Conservation (phyloP, 1,140 invertebrate species). For the Lepidotrigona ventralis region DNA sequence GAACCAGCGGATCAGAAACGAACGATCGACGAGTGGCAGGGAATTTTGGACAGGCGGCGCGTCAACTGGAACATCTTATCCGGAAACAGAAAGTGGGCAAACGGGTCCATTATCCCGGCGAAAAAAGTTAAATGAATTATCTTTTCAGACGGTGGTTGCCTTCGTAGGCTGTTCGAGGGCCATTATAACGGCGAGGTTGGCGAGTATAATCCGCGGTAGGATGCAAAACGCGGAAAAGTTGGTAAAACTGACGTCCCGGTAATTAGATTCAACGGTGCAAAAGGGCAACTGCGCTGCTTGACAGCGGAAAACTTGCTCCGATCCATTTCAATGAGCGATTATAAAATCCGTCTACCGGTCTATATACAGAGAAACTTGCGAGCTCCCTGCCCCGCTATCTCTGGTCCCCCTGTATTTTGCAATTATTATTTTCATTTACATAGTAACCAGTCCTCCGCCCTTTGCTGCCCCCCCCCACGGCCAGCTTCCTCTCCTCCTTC, state of each 20-base stretch:
- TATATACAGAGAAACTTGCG: conserved; percentile 33
- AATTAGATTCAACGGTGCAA: conserved; percentile 66
- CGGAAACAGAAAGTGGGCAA: neutral
- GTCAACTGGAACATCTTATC: conserved; percentile 4
- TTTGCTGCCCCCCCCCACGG: too few species aligned
- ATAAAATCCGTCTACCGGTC: conserved; percentile 56
- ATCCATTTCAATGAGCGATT: conserved; percentile 59
- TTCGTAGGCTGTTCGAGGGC: conserved; percentile 13
- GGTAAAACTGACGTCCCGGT: conserved; percentile 64
- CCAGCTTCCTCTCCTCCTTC: too few species aligned
- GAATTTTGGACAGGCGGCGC: neutral
- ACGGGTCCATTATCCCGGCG: conserved; percentile 27
- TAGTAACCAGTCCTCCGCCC: neutral
- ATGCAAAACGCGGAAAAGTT: conserved; percentile 58
- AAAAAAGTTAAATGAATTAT: conserved; percentile 42
- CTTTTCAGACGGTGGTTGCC: conserved; percentile 12
- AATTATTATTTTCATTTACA: conserved; percentile 51
- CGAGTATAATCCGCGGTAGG: conserved; percentile 31
- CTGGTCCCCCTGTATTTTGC: conserved; percentile 20
- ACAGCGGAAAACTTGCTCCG: conserved; percentile 58
- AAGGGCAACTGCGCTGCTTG: conserved; percentile 54
- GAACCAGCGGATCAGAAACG: too few species aligned
- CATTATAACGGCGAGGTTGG: conserved; percentile 2
- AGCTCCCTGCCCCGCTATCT: neutral
- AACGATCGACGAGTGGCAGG: neutral